These are phyloP conservation scores for Pipistrellus pipistrellus DNA, from an alignment of 2,797 vertebrate genomes.

Conservation along the genomic window DNA sequence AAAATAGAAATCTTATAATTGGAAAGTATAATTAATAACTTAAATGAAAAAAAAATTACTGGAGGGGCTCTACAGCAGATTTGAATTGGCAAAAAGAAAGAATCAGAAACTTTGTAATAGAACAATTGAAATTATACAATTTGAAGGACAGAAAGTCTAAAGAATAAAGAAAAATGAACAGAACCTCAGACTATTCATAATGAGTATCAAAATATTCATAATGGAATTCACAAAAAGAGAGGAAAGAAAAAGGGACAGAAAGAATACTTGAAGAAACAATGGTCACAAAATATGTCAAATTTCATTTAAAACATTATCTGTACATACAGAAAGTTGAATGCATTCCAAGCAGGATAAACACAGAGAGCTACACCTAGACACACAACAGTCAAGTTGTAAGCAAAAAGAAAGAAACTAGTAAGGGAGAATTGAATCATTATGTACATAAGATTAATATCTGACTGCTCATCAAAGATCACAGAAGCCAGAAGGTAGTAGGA, in stretches of 20 bases:
- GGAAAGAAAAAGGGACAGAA: not conserved
- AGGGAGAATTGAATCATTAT: not conserved
- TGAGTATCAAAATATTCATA: not conserved
- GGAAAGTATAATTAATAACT: not conserved
- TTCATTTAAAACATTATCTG: not conserved
- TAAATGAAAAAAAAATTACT: not conserved
- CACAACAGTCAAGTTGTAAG: not conserved
- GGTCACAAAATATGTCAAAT: not conserved
- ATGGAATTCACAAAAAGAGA: not conserved
- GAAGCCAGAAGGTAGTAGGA: not conserved
- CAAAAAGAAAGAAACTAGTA: not conserved
- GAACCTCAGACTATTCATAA: not conserved
- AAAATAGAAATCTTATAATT: not conserved
- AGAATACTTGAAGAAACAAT: not conserved
- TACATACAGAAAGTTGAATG: not conserved
- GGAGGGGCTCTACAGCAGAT: not conserved
- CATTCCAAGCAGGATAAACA: not conserved
- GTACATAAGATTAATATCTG: not conserved
- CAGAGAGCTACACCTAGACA: not conserved
- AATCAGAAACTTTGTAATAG: not conserved
- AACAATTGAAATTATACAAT: not conserved
- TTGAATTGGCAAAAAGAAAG: conserved; percentile 38
- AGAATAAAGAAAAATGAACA: conserved; percentile 20
- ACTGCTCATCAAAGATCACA: not conserved
- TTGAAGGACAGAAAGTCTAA: not conserved